These are phyloP conservation scores for Astropecten irregularis DNA, from an alignment of 53 echinoderm and acorn worm species.

Conservation along the genomic window DNA sequence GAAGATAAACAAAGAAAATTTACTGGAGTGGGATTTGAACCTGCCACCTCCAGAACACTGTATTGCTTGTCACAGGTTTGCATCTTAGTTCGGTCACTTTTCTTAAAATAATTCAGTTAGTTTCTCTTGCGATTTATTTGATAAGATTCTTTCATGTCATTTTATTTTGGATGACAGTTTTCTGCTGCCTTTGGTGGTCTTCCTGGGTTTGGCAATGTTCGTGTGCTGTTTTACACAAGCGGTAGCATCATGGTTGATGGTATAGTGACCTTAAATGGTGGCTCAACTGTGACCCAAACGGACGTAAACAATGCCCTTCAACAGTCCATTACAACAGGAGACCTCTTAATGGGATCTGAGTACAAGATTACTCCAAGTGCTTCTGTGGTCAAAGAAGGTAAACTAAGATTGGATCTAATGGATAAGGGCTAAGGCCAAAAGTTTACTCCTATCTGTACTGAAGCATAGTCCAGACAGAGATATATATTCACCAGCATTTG, in stretches of 20 bases:
- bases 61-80: neutral
- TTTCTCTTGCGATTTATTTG: too few species aligned
- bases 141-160: too few species aligned
- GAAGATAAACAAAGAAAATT: too few species aligned
- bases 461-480: too few species aligned
- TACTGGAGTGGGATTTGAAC: neutral
- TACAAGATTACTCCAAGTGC: neutral
- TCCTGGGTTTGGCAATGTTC: conserved; percentile 1
- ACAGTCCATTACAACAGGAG: neutral
- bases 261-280: neutral
- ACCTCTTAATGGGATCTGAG: neutral
- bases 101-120: too few species aligned
- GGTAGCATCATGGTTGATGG: conserved; percentile 14
- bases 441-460: too few species aligned
- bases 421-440: too few species aligned
- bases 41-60: neutral
- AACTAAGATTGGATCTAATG: neutral
- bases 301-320: neutral
- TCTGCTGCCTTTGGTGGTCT: conserved; percentile 2
- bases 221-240: neutral
- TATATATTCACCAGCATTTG: too few species aligned
- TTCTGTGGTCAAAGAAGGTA: neutral
- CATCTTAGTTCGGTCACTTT: neutral
- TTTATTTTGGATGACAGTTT: neutral
- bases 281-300: conserved; percentile 6